A percentile compares a stretch with the other conserved stretches of the same genome.
phyloP scores from a whole-genome alignment of 2,888 invertebrate species.

The Zhuqinia jingwanae region DNA sequence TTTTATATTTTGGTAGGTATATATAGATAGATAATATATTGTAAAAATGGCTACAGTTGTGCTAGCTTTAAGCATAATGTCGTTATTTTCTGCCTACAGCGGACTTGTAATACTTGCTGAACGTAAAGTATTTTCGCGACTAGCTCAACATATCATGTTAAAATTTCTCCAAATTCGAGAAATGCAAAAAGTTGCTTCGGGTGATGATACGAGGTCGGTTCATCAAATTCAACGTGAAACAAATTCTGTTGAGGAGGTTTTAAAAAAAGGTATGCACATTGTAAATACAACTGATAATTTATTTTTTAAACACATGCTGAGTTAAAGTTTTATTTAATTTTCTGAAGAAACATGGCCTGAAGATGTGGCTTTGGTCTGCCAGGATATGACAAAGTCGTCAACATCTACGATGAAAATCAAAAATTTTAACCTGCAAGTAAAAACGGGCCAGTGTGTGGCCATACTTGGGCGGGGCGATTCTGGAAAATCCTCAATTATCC shows the following conservation, averaged over 20 bases:
- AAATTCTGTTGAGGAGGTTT: too few species aligned
- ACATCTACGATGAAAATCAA: conserved; percentile 69
- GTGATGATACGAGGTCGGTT: too few species aligned
- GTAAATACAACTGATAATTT: too few species aligned
- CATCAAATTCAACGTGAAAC: too few species aligned
- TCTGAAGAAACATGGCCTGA: conserved; percentile 20
- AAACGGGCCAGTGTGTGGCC: conserved; percentile 73
- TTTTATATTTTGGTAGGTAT: conserved; percentile 73
- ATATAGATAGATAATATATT: not conserved
- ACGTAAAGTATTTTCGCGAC: conserved; percentile 31
- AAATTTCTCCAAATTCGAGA: too few species aligned
- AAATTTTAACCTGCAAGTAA: conserved; percentile 70
- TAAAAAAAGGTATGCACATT: too few species aligned
- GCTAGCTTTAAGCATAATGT: too few species aligned
- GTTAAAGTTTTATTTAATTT: too few species aligned
- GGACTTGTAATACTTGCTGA: conserved; percentile 69
- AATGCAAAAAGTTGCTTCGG: too few species aligned
- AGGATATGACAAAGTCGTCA: conserved; percentile 71
- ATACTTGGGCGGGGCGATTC: conserved; percentile 73
- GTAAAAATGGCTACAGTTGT: not conserved
- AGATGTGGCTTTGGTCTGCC: conserved; percentile 62
- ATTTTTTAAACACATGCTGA: too few species aligned
- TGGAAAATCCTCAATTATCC: conserved; percentile 69
- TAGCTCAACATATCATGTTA: conserved; percentile 56
- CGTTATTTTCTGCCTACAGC: too few species aligned